phyloP scores from a whole-genome alignment of 2,888 invertebrate species.

The Lordiphosa fenestrarum region DNA sequence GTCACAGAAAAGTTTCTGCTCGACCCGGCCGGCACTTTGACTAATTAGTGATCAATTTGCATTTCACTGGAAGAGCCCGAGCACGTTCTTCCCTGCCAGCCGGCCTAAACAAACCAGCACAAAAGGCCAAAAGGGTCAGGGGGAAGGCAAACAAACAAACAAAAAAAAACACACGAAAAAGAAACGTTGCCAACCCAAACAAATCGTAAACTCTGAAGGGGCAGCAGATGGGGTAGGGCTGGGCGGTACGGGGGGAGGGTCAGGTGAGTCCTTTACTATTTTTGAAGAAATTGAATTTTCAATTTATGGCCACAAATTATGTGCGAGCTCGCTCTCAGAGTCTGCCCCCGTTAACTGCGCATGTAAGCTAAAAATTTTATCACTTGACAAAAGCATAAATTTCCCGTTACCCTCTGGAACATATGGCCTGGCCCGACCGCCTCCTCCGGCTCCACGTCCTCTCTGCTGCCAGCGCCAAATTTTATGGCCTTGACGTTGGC shows the following conservation, averaged over 20 bases:
- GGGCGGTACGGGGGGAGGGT: not conserved
- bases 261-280: conserved; percentile 33
- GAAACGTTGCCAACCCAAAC: conserved; percentile 53
- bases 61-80: conserved; percentile 49
- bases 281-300: conserved; percentile 75
- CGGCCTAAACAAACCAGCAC: conserved; percentile 32
- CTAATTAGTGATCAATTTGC: conserved; percentile 74
- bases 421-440: not conserved
- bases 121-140: conserved; percentile 26
- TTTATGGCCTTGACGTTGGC: conserved; percentile 42
- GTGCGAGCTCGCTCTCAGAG: conserved; percentile 25
- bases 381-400: conserved; percentile 77
- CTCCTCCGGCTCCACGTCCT: too few species aligned
- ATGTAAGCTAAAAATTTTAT: conserved; percentile 76
- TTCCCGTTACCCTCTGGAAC: conserved; percentile 45
- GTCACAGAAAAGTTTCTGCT: conserved; percentile 43
- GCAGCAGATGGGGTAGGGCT: too few species aligned
- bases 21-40: conserved; percentile 66
- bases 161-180: not conserved
- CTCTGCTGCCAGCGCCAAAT: conserved; percentile 29
- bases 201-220: conserved; percentile 55
- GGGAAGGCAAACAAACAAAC: too few species aligned
- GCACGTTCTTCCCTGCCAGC: conserved; percentile 18
- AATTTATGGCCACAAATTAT: conserved; percentile 74
- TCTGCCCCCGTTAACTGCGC: conserved; percentile 56